Evolutionary conservation across 2,797 vertebrate species (phyloP).

Genomic region (Centropyge bicolor): DNA sequence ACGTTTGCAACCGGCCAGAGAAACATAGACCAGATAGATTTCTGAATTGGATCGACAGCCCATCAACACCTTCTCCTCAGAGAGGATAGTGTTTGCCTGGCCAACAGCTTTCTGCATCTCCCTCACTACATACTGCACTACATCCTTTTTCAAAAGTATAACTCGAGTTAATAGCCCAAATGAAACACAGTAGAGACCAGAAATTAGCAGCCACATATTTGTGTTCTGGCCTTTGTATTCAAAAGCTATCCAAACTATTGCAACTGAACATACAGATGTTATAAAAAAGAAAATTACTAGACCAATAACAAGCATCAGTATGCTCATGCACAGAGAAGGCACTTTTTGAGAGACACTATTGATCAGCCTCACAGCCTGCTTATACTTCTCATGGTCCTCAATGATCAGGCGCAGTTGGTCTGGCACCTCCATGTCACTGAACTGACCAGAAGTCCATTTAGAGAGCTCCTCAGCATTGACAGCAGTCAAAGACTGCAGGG

Average conservation of each 20-base stretch:
- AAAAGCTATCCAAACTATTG: no score
- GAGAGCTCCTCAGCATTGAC: slow-evolving; percentile 66
- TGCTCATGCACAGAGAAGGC: slow-evolving; percentile 30
- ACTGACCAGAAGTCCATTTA: slow-evolving; percentile 63
- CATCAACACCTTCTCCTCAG: slow-evolving; percentile 62
- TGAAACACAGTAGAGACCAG: background rate
- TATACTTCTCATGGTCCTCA: slow-evolving; percentile 70
- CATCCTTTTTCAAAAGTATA: no score
- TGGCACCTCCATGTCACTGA: slow-evolving; percentile 72
- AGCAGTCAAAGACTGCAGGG: slow-evolving; percentile 68
- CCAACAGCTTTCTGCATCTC: slow-evolving; percentile 58
- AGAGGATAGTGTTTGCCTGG: slow-evolving; percentile 68
- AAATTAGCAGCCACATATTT: background rate
- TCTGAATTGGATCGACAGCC: slow-evolving; percentile 66
- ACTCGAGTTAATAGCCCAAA: no score
- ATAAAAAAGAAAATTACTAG: background rate
- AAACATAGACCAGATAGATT: slow-evolving; percentile 73
- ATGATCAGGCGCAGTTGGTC: slow-evolving; percentile 71
- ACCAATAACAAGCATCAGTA: background rate
- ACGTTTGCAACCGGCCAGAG: slow-evolving; percentile 61
- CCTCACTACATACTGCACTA: slow-evolving; percentile 30
- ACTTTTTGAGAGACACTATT: slow-evolving; percentile 65
- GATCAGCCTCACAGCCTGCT: slow-evolving; percentile 66
- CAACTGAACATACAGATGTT: no score
- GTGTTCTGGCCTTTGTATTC: no score